Evolutionary conservation across 1,140 invertebrate species (phyloP).

Genomic region (Pygmarrhopalites habei): DNA sequence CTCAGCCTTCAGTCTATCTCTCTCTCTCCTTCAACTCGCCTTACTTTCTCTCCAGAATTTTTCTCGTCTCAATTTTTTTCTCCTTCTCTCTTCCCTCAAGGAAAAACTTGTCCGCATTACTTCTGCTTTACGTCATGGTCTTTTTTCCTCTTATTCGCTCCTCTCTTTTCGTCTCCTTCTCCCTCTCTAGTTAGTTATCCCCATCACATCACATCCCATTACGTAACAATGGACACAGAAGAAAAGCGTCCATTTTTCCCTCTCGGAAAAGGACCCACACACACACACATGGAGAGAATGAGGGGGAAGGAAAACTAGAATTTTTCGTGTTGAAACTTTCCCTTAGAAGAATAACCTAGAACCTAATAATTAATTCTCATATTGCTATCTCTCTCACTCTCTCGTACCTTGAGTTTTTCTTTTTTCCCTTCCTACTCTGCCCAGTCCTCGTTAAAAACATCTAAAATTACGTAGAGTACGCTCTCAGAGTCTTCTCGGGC

Average conservation of each 20-base stretch:
- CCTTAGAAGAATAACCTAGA: background rate
- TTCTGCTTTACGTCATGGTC: constrained; percentile 7
- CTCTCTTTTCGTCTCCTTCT: background rate
- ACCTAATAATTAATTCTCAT: background rate
- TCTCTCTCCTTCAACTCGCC: background rate
- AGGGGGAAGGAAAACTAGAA: no score
- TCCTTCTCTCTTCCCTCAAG: constrained; percentile 1
- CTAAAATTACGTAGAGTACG: background rate
- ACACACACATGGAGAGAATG: no score
- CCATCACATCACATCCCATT: background rate
- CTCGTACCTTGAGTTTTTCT: background rate
- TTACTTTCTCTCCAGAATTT: constrained; percentile 10
- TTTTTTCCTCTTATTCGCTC: background rate
- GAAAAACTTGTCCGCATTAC: constrained; percentile 6
- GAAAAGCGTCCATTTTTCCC: no score
- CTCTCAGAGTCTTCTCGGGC: no score
- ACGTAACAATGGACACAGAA: background rate
- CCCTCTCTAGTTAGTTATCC: constrained; percentile 5
- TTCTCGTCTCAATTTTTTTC: constrained; percentile 6
- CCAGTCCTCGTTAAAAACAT: background rate
- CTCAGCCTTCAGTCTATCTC: background rate
- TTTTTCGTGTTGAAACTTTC: no score
- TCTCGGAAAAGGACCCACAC: no score
- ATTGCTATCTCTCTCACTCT: background rate
- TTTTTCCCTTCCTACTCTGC: background rate